These are phyloP conservation scores for Dicrostonyx torquatus DNA, from an alignment of 2,797 vertebrate genomes.

Conservation along the genomic window DNA sequence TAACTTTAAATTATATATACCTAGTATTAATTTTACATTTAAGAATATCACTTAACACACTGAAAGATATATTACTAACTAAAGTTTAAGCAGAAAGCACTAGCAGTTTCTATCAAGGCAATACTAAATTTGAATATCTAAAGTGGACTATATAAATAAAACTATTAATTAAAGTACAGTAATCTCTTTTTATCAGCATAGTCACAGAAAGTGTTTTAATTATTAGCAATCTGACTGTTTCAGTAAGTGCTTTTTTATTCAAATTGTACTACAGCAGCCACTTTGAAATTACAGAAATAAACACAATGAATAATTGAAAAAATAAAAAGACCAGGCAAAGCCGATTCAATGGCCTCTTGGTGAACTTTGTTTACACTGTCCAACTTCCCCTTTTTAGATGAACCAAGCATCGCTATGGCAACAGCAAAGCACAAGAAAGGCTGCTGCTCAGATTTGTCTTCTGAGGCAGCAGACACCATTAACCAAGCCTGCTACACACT, in stretches of 20 bases:
- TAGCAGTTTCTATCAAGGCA: not conserved
- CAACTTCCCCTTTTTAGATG: not conserved
- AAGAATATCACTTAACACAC: conserved; percentile 22
- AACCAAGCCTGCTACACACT: not conserved
- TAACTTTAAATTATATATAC: conserved; percentile 8
- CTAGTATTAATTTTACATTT: not conserved
- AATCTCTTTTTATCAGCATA: not conserved
- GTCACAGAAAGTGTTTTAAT: conserved; percentile 44
- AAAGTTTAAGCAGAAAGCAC: conserved; percentile 22
- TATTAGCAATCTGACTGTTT: conserved; percentile 15
- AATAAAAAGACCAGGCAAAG: not conserved
- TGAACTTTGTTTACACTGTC: not conserved
- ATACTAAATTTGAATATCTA: conserved; percentile 44
- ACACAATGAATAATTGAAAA: not conserved
- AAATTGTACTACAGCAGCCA: conserved; percentile 19
- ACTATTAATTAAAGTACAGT: not conserved
- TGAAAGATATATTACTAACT: conserved; percentile 18
- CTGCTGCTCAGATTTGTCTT: not conserved
- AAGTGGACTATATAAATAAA: not conserved
- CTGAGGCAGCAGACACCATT: not conserved
- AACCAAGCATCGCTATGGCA: not conserved
- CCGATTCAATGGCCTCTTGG: not conserved
- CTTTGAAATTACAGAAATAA: conserved; percentile 36
- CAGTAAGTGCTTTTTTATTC: conserved; percentile 40
- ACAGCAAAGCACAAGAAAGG: not conserved